Evolutionary conservation across 1,140 invertebrate species (phyloP).

Genomic region (Probaryconus sp.): DNA sequence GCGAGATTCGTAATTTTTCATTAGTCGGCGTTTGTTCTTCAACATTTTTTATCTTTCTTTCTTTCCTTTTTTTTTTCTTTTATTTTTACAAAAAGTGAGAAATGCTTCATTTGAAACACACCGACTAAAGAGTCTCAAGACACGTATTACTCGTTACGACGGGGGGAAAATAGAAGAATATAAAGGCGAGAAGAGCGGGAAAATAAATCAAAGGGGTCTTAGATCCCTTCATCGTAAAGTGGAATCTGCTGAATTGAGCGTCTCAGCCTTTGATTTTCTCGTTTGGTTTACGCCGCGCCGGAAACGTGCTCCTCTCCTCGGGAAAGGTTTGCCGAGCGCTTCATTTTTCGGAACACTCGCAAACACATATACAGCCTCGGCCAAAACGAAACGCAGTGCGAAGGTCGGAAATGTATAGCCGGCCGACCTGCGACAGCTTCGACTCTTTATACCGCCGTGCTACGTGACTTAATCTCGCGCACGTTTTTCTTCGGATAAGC

Average conservation of each 20-base stretch:
- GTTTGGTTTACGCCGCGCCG: conserved; percentile 39
- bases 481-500: conserved; percentile 36
- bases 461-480: conserved; percentile 53
- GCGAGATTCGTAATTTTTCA: conserved; percentile 35
- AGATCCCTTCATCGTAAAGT: conserved; percentile 51
- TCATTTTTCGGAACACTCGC: conserved; percentile 39
- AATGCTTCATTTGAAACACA: conserved; percentile 35
- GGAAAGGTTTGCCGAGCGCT: conserved; percentile 35
- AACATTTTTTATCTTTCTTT: no score
- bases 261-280: conserved; percentile 55
- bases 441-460: conserved; percentile 43
- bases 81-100: conserved; percentile 13
- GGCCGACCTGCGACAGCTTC: conserved; percentile 32
- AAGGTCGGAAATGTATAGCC: conserved; percentile 43
- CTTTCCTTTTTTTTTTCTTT: no score
- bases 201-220: conserved; percentile 52
- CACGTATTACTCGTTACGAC: conserved; percentile 41
- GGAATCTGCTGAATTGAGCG: conserved; percentile 48
- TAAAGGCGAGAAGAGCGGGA: conserved; percentile 8
- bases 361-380: conserved; percentile 16
- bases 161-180: conserved; percentile 16
- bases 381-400: conserved; percentile 37
- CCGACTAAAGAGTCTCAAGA: conserved; percentile 34
- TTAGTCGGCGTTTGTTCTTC: conserved; percentile 24
- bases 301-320: conserved; percentile 41